Evolutionary conservation across 2,113 vertebrate genomes (phyloP).

Genomic region (Daboia siamensis): DNA sequence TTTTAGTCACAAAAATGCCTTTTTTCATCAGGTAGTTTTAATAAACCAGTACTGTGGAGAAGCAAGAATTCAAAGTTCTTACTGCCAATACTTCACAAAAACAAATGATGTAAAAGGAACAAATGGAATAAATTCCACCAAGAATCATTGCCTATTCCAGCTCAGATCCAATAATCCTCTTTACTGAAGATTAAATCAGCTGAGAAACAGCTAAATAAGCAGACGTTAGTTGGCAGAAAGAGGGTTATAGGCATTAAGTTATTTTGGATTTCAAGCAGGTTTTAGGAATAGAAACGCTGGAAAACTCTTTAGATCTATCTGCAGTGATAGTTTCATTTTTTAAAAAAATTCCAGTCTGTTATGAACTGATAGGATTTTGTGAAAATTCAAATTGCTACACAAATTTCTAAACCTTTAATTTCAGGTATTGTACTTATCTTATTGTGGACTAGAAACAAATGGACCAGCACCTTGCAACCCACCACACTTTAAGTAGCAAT

Average conservation of each 20-base stretch:
- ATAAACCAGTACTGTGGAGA: neutral
- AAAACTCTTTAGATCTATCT: neutral
- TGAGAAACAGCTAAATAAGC: neutral
- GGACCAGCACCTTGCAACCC: neutral
- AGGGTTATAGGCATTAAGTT: slow-evolving; percentile 3
- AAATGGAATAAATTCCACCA: neutral
- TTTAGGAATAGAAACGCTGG: slow-evolving; percentile 7
- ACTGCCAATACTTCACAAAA: neutral
- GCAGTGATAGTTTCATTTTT: neutral
- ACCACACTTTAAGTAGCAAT: neutral
- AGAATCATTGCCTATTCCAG: neutral
- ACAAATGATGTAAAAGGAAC: neutral
- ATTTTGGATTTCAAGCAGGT: neutral
- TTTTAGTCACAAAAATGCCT: neutral
- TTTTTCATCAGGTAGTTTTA: neutral
- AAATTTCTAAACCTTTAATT: neutral
- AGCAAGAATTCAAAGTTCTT: neutral
- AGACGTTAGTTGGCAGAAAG: neutral
- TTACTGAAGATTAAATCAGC: neutral
- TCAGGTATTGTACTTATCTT: neutral
- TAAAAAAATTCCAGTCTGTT: neutral
- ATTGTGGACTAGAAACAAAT: neutral
- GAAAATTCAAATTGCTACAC: neutral
- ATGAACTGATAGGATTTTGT: neutral
- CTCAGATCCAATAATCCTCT: neutral